Percentiles rank a stretch among this genome's conserved stretches.
Evolutionary conservation across 1,140 invertebrate genomes (phyloP).

Genomic region (Trissolcus basalis): DNA sequence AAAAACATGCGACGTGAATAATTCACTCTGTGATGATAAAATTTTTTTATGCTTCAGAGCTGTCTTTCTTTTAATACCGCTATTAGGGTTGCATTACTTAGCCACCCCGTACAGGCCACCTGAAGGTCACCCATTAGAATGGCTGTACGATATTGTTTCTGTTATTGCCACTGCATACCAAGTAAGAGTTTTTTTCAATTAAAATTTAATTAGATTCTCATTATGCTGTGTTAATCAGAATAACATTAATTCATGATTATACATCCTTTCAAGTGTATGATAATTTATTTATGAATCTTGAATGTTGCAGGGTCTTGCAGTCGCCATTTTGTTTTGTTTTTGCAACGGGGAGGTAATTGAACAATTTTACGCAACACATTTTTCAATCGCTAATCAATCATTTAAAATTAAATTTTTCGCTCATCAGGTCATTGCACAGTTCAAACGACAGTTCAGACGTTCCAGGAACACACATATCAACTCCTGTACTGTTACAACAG

Average conservation of each 20-base stretch:
- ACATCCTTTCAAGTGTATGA: no score
- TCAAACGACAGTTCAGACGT: no score
- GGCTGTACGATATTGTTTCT: slow-evolving; percentile 88
- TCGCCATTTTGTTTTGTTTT: slow-evolving; percentile 95
- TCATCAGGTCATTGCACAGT: no score
- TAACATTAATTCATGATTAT: not conserved
- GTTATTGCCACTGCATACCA: slow-evolving; percentile 92
- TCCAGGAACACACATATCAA: no score
- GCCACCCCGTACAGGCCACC: slow-evolving; percentile 91
- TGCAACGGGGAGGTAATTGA: slow-evolving; percentile 96
- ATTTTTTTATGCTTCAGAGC: slow-evolving; percentile 78
- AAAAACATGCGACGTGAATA: no score
- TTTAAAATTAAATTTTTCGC: no score
- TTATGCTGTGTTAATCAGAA: not conserved
- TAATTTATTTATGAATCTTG: slow-evolving; percentile 34
- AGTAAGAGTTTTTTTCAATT: slow-evolving; percentile 75
- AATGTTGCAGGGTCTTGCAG: slow-evolving; percentile 88
- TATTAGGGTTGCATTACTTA: slow-evolving; percentile 90
- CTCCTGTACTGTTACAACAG: no score
- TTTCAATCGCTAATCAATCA: not conserved
- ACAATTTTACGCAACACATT: slow-evolving; percentile 54
- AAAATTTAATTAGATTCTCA: not conserved
- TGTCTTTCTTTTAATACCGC: slow-evolving; percentile 89
- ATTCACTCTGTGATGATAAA: no score
- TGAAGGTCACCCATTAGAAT: slow-evolving; percentile 82